Evolutionary conservation across 2,113 vertebrate genomes (phyloP).

Genomic region (Elephantulus edwardii): DNA sequence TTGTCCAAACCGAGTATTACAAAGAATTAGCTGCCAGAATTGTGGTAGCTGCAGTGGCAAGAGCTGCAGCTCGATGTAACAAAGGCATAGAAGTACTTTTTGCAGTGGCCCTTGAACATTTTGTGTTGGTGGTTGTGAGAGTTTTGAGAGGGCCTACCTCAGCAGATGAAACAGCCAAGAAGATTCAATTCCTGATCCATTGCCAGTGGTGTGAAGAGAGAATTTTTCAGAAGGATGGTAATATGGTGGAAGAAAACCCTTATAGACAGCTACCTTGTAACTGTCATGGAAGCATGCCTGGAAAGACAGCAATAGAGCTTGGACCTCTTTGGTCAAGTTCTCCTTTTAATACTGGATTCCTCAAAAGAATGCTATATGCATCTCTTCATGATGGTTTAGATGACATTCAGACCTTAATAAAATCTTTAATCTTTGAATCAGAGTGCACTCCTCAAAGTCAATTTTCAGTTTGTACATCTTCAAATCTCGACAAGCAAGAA

Average conservation of each 20-base stretch:
- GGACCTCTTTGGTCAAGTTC: conserved; percentile 95
- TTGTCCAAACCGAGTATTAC: too few species aligned
- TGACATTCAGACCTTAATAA: conserved; percentile 93
- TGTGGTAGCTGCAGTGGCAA: too few species aligned
- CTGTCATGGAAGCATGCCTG: conserved; percentile 95
- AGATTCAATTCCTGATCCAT: too few species aligned
- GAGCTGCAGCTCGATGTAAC: too few species aligned
- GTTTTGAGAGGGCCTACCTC: too few species aligned
- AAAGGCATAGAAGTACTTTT: too few species aligned
- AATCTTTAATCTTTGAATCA: conserved; percentile 93
- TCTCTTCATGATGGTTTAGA: conserved; percentile 91
- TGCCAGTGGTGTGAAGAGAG: too few species aligned
- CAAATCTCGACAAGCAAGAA: conserved; percentile 89
- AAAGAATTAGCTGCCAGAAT: too few species aligned
- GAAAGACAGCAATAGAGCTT: conserved; percentile 94
- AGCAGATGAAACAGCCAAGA: too few species aligned
- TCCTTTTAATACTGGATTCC: conserved; percentile 94
- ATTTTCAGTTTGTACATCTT: conserved; percentile 80
- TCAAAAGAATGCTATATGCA: conserved; percentile 93
- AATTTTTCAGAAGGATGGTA: too few species aligned
- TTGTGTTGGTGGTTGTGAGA: too few species aligned
- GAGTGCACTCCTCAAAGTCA: conserved; percentile 92
- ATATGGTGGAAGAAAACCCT: conserved; percentile 92
- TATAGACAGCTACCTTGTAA: conserved; percentile 93
- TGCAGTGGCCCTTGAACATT: too few species aligned